A percentile compares a stretch with the other conserved stretches of the same genome.
Conservation (phyloP, 1,140 invertebrate species). For the Hetaerina americana region DNA sequence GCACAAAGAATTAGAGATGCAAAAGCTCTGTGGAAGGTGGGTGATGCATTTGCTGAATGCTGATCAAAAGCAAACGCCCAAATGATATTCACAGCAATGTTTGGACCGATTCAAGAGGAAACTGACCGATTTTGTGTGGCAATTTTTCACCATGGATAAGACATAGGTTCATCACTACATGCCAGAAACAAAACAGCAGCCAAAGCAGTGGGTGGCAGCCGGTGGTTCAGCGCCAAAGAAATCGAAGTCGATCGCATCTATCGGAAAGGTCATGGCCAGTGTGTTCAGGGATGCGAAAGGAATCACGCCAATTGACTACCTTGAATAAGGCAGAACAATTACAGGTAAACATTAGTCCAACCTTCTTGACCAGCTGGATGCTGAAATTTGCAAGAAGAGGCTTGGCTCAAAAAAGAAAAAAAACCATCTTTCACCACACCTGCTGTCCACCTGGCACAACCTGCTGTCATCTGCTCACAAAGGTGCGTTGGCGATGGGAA, state of each 20-base stretch:
- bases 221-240: constrained; percentile 10
- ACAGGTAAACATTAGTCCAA: constrained; percentile 17
- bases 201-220: constrained; percentile 8
- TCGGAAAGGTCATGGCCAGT: constrained; percentile 23
- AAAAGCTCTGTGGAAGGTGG: not conserved
- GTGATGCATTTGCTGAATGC: not conserved
- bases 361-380: not conserved
- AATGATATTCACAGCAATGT: constrained; percentile 13
- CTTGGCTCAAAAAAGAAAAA: too few species aligned
- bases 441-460: too few species aligned
- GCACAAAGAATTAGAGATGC: not conserved
- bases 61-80: not conserved
- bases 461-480: too few species aligned
- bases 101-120: constrained; percentile 12
- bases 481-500: too few species aligned
- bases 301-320: constrained; percentile 30
- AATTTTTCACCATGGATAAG: constrained; percentile 17
- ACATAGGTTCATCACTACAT: constrained; percentile 16
- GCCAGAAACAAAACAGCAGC: constrained; percentile 14
- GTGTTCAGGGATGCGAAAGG: constrained; percentile 26
- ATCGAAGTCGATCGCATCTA: constrained; percentile 17
- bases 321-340: constrained; percentile 31
- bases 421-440: too few species aligned
- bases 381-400: not conserved
- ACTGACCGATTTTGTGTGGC: constrained; percentile 7